Conservation (phyloP, 2,888 invertebrate genomes). For the Nesidiocoris tenuis region DNA sequence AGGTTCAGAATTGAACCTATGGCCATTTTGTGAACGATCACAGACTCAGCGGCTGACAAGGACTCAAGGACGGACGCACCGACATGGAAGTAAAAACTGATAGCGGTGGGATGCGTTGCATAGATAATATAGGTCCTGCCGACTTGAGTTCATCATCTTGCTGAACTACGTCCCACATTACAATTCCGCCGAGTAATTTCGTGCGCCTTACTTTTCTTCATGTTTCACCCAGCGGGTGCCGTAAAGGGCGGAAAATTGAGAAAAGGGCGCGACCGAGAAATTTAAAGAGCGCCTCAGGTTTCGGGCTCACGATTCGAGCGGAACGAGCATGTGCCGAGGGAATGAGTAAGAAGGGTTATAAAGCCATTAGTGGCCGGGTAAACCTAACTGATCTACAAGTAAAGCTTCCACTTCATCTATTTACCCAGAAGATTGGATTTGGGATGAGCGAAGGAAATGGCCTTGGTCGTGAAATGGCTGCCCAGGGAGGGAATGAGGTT, state of each 20-base stretch:
- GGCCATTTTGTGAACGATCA: no score
- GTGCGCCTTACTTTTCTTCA: neutral
- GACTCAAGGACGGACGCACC: no score
- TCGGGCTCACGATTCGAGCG: neutral
- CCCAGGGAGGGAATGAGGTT: neutral
- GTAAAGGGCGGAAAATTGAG: neutral
- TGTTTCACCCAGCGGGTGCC: neutral
- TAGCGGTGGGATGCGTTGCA: no score
- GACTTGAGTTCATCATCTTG: no score
- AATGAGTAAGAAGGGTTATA: slow-evolving; percentile 38
- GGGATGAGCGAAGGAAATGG: slow-evolving; percentile 3
- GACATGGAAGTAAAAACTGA: no score
- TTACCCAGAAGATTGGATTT: slow-evolving; percentile 41
- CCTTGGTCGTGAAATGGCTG: neutral
- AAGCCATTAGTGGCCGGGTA: slow-evolving; percentile 41
- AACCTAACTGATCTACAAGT: slow-evolving; percentile 42
- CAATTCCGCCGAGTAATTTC: neutral
- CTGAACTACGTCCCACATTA: no score
- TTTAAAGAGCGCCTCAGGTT: neutral
- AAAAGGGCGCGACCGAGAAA: neutral
- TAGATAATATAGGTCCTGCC: no score
- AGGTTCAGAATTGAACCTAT: no score
- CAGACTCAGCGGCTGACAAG: no score
- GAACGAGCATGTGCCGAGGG: slow-evolving; percentile 1
- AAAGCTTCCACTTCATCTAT: slow-evolving; percentile 38